These are phyloP conservation scores for Thunnus thynnus DNA, from an alignment of 2,113 vertebrate species.

Conservation along the genomic window DNA sequence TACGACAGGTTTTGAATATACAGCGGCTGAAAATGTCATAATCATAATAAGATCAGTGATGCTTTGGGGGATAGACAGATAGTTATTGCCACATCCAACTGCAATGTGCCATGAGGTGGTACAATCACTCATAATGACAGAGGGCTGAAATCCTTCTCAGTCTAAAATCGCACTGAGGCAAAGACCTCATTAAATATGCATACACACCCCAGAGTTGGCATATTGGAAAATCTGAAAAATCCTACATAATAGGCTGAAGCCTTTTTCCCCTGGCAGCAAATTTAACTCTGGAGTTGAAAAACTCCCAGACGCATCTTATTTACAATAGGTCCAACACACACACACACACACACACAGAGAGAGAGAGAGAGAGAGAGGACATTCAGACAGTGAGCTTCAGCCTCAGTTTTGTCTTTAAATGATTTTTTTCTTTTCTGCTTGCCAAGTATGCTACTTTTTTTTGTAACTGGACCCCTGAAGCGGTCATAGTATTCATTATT, in stretches of 20 bases:
- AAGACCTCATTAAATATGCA: constrained; percentile 74
- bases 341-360: background rate
- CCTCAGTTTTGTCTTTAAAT: constrained; percentile 7
- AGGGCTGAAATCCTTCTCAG: constrained; percentile 47
- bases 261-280: constrained; percentile 31
- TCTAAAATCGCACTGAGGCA: constrained; percentile 51
- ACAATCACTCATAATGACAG: constrained; percentile 74
- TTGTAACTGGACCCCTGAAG: constrained; percentile 67
- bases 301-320: constrained; percentile 41
- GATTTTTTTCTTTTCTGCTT: constrained; percentile 13
- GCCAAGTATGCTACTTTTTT: constrained; percentile 42
- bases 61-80: constrained; percentile 62
- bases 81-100: constrained; percentile 71
- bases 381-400: constrained; percentile 26
- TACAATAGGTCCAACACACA: constrained; percentile 22
- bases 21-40: constrained; percentile 49
- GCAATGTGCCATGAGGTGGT: constrained; percentile 57
- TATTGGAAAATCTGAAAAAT: constrained; percentile 72
- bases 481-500: constrained; percentile 73
- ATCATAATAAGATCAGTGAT: constrained; percentile 68
- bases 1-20: constrained; percentile 58
- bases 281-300: constrained; percentile 35
- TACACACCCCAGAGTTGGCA: constrained; percentile 40
- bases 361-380: background rate
- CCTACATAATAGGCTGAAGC: constrained; percentile 47